phyloP scores from a whole-genome alignment of 2,797 vertebrate species.

The Glossophaga mutica region DNA sequence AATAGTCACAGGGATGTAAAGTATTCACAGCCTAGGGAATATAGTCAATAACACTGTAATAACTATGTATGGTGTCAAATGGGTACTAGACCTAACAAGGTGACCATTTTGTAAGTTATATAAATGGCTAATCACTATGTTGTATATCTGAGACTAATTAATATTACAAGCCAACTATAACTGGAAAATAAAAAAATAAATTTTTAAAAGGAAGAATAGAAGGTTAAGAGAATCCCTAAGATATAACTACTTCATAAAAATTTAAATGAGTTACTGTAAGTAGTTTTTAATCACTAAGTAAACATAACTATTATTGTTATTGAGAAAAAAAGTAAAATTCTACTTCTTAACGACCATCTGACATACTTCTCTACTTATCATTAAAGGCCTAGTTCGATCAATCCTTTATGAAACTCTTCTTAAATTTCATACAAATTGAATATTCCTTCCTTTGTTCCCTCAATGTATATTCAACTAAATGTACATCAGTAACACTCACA shows the following conservation, averaged over 20 bases:
- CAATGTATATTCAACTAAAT: not conserved
- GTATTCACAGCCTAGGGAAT: not conserved
- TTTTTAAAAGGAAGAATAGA: not conserved
- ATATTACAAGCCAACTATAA: not conserved
- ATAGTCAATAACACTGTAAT: not conserved
- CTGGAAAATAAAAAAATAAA: not conserved
- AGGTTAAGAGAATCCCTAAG: not conserved
- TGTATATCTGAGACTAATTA: not conserved
- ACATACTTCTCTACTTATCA: not conserved
- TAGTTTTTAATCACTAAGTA: slow-evolving; percentile 4
- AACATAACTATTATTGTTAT: not conserved
- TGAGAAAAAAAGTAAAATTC: slow-evolving; percentile 10
- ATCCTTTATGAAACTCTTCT: not conserved
- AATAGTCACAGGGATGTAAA: not conserved
- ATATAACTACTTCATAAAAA: not conserved
- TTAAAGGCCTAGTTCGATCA: not conserved
- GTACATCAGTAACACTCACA: not conserved
- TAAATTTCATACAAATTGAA: not conserved
- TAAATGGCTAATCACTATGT: not conserved
- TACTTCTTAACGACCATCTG: not conserved
- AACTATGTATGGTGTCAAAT: not conserved
- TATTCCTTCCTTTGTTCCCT: not conserved
- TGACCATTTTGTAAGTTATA: not conserved
- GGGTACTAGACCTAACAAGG: not conserved
- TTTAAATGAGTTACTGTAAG: not conserved